These are phyloP conservation scores for Drosophila mimica DNA, from an alignment of 2,888 invertebrate genomes.

Conservation along the genomic window DNA sequence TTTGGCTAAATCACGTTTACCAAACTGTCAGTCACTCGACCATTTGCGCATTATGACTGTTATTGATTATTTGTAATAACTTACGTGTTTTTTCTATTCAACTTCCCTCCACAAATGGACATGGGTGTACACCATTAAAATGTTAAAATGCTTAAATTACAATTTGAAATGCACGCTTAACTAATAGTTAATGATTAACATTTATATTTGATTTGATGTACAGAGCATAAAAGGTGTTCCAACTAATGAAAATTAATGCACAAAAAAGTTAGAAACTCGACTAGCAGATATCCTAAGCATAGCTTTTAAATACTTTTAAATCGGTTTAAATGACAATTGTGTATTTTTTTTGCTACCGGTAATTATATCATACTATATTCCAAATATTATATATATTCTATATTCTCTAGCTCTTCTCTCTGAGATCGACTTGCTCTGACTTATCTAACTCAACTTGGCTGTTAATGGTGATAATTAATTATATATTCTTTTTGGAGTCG, in stretches of 20 bases:
- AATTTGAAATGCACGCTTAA: neutral
- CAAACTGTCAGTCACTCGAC: constrained; percentile 16
- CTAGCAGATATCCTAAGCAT: neutral
- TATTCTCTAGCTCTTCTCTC: no score
- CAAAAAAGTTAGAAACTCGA: neutral
- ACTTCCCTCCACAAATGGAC: constrained; percentile 18
- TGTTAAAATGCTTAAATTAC: neutral
- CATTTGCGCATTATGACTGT: constrained; percentile 22
- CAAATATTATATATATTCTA: neutral
- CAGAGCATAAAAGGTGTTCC: neutral
- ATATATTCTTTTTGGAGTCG: neutral
- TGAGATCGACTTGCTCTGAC: no score
- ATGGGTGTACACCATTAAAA: constrained; percentile 20
- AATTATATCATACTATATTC: neutral
- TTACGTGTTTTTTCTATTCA: constrained; percentile 13
- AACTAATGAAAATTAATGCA: constrained; percentile 1
- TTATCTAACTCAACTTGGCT: neutral
- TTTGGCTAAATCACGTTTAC: constrained; percentile 26
- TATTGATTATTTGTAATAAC: constrained; percentile 30
- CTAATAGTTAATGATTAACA: constrained; percentile 9
- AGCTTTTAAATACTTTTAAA: neutral
- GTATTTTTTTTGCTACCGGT: neutral
- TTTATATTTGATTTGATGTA: neutral
- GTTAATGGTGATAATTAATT: neutral
- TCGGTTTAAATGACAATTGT: neutral